Conservation (phyloP, 2,888 invertebrate genomes). For the Acanthopleura granulata region DNA sequence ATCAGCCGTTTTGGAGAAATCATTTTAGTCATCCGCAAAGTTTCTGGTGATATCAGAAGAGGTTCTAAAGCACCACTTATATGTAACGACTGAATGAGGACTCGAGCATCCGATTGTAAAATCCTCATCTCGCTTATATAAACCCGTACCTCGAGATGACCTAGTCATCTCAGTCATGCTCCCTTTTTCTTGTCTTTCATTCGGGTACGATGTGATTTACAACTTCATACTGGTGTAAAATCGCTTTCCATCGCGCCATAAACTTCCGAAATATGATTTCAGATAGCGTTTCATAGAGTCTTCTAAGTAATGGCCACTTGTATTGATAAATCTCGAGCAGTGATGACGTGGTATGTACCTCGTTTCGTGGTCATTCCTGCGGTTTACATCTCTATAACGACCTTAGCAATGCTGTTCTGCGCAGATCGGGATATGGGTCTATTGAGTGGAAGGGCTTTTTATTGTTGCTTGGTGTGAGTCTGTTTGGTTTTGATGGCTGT, state of each 20-base stretch:
- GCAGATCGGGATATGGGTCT: not conserved
- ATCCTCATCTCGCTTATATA: too few species aligned
- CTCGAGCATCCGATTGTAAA: too few species aligned
- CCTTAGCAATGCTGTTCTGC: not conserved
- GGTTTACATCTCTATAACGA: constrained; percentile 11
- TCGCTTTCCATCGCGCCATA: not conserved
- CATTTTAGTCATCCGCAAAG: too few species aligned
- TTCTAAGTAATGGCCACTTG: not conserved
- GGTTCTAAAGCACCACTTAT: too few species aligned
- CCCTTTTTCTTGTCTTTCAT: not conserved
- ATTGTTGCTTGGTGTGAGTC: not conserved
- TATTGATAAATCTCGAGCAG: not conserved
- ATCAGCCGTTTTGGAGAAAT: too few species aligned
- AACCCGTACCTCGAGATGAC: too few species aligned
- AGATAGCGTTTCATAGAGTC: not conserved
- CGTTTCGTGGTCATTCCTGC: not conserved
- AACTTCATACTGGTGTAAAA: not conserved
- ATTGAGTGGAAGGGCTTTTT: not conserved
- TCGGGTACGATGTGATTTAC: not conserved
- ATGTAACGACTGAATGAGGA: too few species aligned
- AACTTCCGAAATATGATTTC: not conserved
- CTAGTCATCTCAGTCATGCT: not conserved
- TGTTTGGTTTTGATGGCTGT: constrained; percentile 5
- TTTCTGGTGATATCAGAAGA: too few species aligned
- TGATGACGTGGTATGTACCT: not conserved